Evolutionary conservation across 2,888 invertebrate genomes (phyloP).

Genomic region (Philaethria dido): DNA sequence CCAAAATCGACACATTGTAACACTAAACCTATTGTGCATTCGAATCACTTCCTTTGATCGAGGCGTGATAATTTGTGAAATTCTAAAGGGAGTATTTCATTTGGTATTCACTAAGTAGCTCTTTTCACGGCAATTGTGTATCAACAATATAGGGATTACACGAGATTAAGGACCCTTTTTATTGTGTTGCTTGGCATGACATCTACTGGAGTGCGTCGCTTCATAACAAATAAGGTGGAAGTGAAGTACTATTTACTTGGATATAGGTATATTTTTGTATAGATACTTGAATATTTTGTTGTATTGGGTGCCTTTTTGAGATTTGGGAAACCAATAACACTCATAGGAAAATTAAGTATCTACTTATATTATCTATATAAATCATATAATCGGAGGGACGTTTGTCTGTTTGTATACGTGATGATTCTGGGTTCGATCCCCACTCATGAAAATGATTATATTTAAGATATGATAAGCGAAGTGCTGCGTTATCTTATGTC

Average conservation of each 20-base stretch:
- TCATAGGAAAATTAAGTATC: no score
- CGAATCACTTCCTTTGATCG: slow-evolving; percentile 69
- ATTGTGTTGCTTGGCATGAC: slow-evolving; percentile 54
- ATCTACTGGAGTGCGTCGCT: slow-evolving; percentile 53
- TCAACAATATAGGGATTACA: slow-evolving; percentile 71
- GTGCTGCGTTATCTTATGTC: no score
- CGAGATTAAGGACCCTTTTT: slow-evolving; percentile 63
- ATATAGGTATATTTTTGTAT: background rate
- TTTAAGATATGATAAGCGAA: no score
- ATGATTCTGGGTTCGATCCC: no score
- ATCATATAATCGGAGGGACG: no score
- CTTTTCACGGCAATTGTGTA: slow-evolving; percentile 79
- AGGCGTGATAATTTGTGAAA: slow-evolving; percentile 68
- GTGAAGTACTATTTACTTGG: slow-evolving; percentile 46
- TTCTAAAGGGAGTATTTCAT: slow-evolving; percentile 54
- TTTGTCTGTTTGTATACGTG: no score
- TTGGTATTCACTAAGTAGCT: slow-evolving; percentile 65
- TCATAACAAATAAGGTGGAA: slow-evolving; percentile 51
- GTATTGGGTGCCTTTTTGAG: slow-evolving; percentile 8
- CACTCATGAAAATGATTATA: no score
- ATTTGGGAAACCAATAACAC: no score
- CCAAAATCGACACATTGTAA: slow-evolving; percentile 55
- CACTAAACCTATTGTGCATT: slow-evolving; percentile 68
- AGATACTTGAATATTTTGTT: background rate
- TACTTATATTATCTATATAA: no score